Base-by-base conservation (phyloP, 2,888 invertebrate species). In the Pemphredon lugubris region DNA sequence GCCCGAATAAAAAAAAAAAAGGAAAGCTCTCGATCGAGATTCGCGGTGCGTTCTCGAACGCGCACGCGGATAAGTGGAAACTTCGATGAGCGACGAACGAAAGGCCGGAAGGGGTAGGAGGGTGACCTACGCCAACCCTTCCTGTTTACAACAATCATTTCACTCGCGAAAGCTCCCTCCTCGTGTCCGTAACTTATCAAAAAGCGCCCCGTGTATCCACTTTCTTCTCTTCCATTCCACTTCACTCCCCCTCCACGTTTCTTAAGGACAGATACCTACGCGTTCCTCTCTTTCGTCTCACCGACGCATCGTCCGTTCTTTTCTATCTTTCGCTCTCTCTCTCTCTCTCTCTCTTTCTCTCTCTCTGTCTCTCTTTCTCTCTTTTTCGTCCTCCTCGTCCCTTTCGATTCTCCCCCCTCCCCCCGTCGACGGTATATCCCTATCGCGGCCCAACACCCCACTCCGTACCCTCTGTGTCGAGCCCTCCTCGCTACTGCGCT, bases 141-240 rank as follows among this genome's bases (percentile, higher is more conserved):
- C 68, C 76, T 73, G 79, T 79, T 78, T 70, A 76, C 79, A 79
- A 63, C 69, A 48, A 69, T 73, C 64, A 50, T 66, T 59, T 57
- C 48, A 44, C 39, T 9, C 54, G 16, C 39, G 53, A 30, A 58
- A 45, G 44, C 40, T 53, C n/a, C n/a, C n/a, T n/a, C n/a, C 39
- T 39, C 30, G 26, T 11, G 45, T n/a, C 40, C 65, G 39, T 50
- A 59, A 72, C 47, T 65, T 64, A 58, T 61, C 66, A 39, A 32
- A 55, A 73, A 67, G 21, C 59, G 61, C 44, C 50, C 60, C 34
- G 34, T 47, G 42, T 42, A 42, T 37, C 67, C 44, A 14, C 34
- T 37, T 21, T 48, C 34, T 58, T 30, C 51, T n/a, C n/a, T n/a
- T 58, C 30, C 65, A 9, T 42, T 54, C 42, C 42, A 20, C 20